These are phyloP conservation scores for Harpagus bidentatus DNA, from an alignment of 2,113 vertebrate species.

Conservation along the genomic window DNA sequence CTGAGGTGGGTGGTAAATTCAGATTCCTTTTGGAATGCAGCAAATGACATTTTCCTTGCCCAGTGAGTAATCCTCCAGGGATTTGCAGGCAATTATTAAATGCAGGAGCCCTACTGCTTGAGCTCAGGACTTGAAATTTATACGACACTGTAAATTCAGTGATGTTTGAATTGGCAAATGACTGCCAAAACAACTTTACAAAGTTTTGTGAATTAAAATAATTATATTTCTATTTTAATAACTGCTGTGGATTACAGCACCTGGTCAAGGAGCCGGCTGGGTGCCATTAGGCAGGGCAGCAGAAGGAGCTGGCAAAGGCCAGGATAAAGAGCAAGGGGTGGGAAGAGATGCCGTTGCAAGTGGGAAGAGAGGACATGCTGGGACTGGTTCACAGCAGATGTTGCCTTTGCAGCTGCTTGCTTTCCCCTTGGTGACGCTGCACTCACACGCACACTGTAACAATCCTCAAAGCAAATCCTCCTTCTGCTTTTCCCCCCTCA, in stretches of 20 bases:
- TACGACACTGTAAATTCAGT: rapidly evolving
- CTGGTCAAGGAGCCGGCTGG: background rate
- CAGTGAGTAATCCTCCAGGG: background rate
- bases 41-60: background rate
- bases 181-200: background rate
- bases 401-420: background rate
- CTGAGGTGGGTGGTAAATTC: background rate
- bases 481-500: slow-evolving; percentile 21
- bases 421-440: background rate
- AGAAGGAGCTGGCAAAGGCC: background rate
- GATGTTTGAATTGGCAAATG: background rate
- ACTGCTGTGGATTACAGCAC: background rate
- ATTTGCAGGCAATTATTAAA: background rate
- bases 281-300: background rate
- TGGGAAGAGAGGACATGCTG: background rate
- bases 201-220: background rate
- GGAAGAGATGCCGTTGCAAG: background rate
- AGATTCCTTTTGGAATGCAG: background rate
- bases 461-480: background rate
- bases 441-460: background rate
- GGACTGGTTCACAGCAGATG: rapidly evolving
- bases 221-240: background rate
- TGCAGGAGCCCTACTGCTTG: rapidly evolving
- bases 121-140: background rate
- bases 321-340: background rate